Evolutionary conservation across 2,888 invertebrate genomes (phyloP).

Genomic region (Steinernema carpocapsae): DNA sequence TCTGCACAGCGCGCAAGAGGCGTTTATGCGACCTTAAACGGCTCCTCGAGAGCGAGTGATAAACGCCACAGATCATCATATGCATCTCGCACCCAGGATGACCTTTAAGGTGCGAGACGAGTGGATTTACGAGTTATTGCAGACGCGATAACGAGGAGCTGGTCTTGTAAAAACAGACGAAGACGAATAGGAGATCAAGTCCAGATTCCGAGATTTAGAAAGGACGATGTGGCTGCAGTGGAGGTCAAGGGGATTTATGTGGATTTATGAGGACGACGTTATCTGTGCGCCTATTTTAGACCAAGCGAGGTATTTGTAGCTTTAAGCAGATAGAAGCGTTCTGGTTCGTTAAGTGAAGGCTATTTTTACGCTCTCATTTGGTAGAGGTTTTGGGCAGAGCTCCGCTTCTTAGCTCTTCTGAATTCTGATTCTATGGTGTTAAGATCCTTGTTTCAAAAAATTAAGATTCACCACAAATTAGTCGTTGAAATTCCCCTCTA

Average conservation of each 20-base stretch:
- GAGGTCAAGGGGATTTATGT: slow-evolving; percentile 10
- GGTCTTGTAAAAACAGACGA: slow-evolving; percentile 32
- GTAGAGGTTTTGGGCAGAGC: too few species aligned
- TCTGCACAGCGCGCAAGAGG: not conserved
- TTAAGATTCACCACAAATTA: too few species aligned
- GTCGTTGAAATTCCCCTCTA: too few species aligned
- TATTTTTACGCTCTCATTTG: too few species aligned
- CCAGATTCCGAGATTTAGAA: slow-evolving; percentile 29
- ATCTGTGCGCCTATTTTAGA: too few species aligned
- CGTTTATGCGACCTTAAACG: too few species aligned
- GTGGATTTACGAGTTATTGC: slow-evolving; percentile 27
- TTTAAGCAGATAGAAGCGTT: too few species aligned
- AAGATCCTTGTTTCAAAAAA: too few species aligned
- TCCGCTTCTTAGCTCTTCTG: too few species aligned
- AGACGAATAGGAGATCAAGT: not conserved
- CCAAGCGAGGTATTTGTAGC: too few species aligned
- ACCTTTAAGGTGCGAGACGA: slow-evolving; percentile 21
- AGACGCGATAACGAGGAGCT: not conserved
- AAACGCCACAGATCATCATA: slow-evolving; percentile 4
- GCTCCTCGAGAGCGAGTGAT: not conserved
- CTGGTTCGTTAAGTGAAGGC: too few species aligned
- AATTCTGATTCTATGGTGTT: too few species aligned
- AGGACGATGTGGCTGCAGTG: not conserved
- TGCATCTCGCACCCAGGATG: slow-evolving; percentile 7
- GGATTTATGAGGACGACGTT: not conserved